Conservation (phyloP, 2,888 invertebrate genomes). For the Hoplodrina ambigua region DNA sequence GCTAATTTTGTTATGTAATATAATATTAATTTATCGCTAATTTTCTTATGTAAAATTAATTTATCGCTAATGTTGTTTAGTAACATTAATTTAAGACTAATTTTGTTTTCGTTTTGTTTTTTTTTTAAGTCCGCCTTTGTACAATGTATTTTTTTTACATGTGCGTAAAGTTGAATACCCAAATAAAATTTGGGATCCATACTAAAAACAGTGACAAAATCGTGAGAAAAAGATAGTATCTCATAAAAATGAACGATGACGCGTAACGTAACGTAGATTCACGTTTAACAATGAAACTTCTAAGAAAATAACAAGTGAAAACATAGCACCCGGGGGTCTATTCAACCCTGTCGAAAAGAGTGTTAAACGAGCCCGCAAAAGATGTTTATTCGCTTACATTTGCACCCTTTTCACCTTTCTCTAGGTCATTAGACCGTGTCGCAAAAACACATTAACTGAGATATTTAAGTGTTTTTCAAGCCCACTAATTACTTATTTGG, state of each 20-base stretch:
- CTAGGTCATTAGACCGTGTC: constrained; percentile 75
- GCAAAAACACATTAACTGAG: constrained; percentile 78
- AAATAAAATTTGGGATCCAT: too few species aligned
- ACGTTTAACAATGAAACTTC: constrained; percentile 14
- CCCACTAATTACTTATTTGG: constrained; percentile 80
- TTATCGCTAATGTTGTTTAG: too few species aligned
- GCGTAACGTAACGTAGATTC: not conserved
- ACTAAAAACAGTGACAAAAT: too few species aligned
- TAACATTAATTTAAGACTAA: too few species aligned
- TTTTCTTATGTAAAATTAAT: too few species aligned
- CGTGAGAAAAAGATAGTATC: not conserved
- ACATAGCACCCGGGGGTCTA: constrained; percentile 44
- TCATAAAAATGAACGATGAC: constrained; percentile 22
- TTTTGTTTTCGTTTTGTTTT: too few species aligned
- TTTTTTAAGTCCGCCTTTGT: too few species aligned
- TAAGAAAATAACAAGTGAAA: constrained; percentile 36
- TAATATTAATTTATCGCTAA: too few species aligned
- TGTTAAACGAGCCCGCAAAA: constrained; percentile 67
- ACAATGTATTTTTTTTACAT: too few species aligned
- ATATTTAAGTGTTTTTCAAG: constrained; percentile 82
- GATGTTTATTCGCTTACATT: constrained; percentile 73
- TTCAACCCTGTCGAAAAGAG: constrained; percentile 43
- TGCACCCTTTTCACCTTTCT: constrained; percentile 69
- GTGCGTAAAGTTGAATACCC: too few species aligned
- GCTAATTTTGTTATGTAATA: too few species aligned